Evolutionary conservation across 2,888 invertebrate species (phyloP).

Genomic region (Mythimna albipuncta): DNA sequence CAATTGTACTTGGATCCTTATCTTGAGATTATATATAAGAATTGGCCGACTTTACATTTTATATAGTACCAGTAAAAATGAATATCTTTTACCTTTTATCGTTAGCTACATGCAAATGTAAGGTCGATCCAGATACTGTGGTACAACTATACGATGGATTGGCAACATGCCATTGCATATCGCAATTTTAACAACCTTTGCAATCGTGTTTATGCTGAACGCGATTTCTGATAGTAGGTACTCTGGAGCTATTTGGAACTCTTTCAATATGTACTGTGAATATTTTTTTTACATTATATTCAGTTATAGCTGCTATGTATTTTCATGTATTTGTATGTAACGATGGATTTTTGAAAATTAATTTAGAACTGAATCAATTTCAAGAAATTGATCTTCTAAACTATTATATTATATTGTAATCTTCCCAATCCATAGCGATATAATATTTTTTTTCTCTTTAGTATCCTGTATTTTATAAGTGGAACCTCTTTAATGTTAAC

Average conservation of each 20-base stretch:
- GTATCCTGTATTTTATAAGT: not conserved
- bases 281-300: not conserved
- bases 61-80: not conserved
- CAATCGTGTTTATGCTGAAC: conserved; percentile 45
- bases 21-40: not conserved
- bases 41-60: not conserved
- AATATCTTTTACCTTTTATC: not conserved
- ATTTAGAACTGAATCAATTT: not conserved
- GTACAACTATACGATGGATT: conserved; percentile 35
- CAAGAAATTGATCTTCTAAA: not conserved
- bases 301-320: not conserved
- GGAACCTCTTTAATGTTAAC: not conserved
- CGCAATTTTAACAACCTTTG: conserved; percentile 51
- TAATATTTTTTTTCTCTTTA: no score
- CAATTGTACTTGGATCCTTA: not conserved
- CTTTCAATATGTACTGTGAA: not conserved
- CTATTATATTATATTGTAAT: not conserved
- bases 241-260: conserved; percentile 15
- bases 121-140: conserved; percentile 18
- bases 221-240: conserved; percentile 24
- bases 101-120: conserved; percentile 25
- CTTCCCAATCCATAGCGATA: no score
- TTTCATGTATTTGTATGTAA: not conserved
- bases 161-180: conserved; percentile 50
- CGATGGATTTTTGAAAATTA: not conserved